These are phyloP conservation scores for Lepidotrigona ventralis DNA, from an alignment of 1,140 invertebrate genomes.

Conservation along the genomic window DNA sequence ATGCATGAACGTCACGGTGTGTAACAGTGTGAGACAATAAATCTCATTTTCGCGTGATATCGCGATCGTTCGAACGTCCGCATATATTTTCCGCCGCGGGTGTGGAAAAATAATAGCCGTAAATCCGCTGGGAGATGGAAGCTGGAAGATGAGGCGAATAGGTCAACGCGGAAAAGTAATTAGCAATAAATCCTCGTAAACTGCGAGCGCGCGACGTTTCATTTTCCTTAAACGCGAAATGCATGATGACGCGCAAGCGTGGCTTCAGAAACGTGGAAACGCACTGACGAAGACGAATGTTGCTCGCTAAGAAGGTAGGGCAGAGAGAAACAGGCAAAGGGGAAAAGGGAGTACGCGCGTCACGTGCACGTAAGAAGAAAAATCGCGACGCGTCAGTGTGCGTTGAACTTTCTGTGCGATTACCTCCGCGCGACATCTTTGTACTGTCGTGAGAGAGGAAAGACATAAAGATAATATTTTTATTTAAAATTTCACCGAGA, in stretches of 20 bases:
- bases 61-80: conserved; percentile 51
- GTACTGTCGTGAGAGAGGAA: background rate
- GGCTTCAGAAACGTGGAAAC: conserved; percentile 15
- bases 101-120: conserved; percentile 51
- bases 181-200: conserved; percentile 58
- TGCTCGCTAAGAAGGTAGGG: background rate
- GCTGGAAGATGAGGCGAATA: conserved; percentile 19
- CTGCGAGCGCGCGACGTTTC: conserved; percentile 12
- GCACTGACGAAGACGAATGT: conserved; percentile 22
- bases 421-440: background rate
- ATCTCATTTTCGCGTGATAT: conserved; percentile 47
- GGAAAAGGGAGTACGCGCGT: background rate
- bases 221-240: conserved; percentile 40
- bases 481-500: background rate
- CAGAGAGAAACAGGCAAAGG: background rate
- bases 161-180: conserved; percentile 59
- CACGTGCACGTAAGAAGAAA: background rate
- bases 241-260: conserved; percentile 4
- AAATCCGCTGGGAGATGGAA: conserved; percentile 44
- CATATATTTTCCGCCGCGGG: conserved; percentile 40
- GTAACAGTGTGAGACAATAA: conserved; percentile 26
- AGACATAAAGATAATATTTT: background rate
- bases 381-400: background rate
- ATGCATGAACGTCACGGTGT: background rate
- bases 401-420: background rate